Percentiles rank a stretch among this genome's conserved stretches.
These are phyloP conservation scores for Leptinotarsa tumamoca DNA, from an alignment of 2,888 invertebrate genomes.

Conservation along the genomic window DNA sequence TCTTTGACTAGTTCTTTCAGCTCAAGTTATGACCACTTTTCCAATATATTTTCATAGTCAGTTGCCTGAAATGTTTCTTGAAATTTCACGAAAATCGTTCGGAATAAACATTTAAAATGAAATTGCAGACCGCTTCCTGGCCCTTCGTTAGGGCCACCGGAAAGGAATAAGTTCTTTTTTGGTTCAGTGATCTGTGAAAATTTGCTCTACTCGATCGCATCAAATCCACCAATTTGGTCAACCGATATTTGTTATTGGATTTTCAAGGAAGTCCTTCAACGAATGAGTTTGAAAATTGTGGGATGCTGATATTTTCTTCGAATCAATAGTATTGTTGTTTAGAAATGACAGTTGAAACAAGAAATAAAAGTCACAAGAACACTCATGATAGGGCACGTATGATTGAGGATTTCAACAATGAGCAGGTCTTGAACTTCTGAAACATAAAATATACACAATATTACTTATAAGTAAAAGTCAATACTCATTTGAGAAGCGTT, in stretches of 20 bases:
- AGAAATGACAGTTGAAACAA: not conserved
- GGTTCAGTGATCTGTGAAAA: constrained; percentile 19
- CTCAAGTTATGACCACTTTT: not conserved
- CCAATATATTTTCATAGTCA: not conserved
- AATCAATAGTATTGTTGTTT: not conserved
- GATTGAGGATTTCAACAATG: no score
- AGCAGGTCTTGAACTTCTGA: no score
- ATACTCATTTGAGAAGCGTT: no score
- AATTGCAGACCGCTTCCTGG: constrained; percentile 25
- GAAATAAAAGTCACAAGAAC: no score
- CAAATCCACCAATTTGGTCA: constrained; percentile 22
- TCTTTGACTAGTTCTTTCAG: no score
- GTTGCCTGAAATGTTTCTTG: not conserved
- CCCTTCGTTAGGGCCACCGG: constrained; percentile 21
- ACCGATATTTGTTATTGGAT: not conserved
- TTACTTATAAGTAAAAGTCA: no score
- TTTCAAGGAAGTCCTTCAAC: constrained; percentile 5
- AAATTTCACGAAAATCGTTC: not conserved
- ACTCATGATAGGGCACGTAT: no score
- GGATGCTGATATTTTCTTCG: not conserved
- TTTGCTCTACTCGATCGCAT: constrained; percentile 10
- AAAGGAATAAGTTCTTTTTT: constrained; percentile 23
- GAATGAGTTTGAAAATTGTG: not conserved
- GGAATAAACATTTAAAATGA: not conserved
- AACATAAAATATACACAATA: no score